Evolutionary conservation across 2,888 invertebrate genomes (phyloP), one percentile per base, ranked within the genome.

Genomic region (Nycteola revayana): DNA sequence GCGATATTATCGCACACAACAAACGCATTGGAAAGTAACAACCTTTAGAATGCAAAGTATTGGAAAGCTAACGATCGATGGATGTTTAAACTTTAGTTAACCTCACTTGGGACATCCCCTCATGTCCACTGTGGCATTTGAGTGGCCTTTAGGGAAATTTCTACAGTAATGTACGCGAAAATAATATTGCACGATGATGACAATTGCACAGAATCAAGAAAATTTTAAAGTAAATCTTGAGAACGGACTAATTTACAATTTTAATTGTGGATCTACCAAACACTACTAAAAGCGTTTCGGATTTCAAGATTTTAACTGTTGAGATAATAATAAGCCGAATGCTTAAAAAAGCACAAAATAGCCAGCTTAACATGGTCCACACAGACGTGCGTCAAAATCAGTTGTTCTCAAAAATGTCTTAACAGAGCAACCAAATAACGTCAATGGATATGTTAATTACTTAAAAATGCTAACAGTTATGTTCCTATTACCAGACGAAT

Each of bases 11-110:
- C 63, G 49, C 61, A 61, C 57, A 66, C 62, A 56, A 60, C 60
- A 67, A 66, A 68, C 69, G 60, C 66, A 67, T 72, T 78, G 73
- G 83, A 83, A 82, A 75, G 75, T 62, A 60, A 49, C 52, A 64
- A 65, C 63, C 66, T 69, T 70, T 71, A 63, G 55, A 65, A 74
- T 73, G 73, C 66, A 69, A 66, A 75, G 66, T 71, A 68, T 67
- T 68, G 69, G 73, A 75, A 75, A 76, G 71, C 60, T 50, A 42
- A 58, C 45, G 48, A 57, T 60, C 59, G 49, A 61, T 60, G 53
- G 50, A 59, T 58, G 55, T 47, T 50, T 47, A 53, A 65, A 60
- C 58, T 52, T 47, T 43, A 48, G 46, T 54, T 61, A 60, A 60
- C 61, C 60, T 63, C 52, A 36, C 33, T 36, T 21, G 29, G 32